Evolutionary conservation across 2,888 invertebrate genomes (phyloP).

Genomic region (Scaptomyza flava): DNA sequence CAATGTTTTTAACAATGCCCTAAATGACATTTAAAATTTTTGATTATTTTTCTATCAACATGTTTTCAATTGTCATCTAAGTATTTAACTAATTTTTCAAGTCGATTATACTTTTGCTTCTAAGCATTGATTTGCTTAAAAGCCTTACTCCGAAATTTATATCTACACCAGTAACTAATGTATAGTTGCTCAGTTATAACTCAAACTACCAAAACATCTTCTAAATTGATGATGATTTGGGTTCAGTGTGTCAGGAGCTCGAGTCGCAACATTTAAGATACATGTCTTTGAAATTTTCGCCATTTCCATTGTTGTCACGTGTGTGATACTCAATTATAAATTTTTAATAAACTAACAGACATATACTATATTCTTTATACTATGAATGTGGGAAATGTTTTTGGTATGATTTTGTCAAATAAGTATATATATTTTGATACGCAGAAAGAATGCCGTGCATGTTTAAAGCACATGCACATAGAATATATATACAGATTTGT

Average conservation of each 20-base stretch:
- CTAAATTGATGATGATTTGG: too few species aligned
- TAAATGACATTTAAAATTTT: too few species aligned
- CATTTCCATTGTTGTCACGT: not conserved
- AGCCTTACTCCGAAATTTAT: not conserved
- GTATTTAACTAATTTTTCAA: not conserved
- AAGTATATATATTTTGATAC: conserved; percentile 54
- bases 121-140: not conserved
- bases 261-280: not conserved
- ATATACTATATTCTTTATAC: conserved; percentile 5
- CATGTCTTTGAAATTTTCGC: not conserved
- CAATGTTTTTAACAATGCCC: not conserved
- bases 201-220: too few species aligned
- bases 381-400: conserved; percentile 31
- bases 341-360: not conserved
- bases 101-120: not conserved
- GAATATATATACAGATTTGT: conserved; percentile 3
- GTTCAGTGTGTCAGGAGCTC: not conserved
- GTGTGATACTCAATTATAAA: not conserved
- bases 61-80: not conserved
- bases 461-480: conserved; percentile 10
- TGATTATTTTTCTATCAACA: not conserved
- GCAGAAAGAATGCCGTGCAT: conserved; percentile 48
- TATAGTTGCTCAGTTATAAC: too few species aligned
- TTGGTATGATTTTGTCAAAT: conserved; percentile 50
- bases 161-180: too few species aligned